Conservation (phyloP, 2,888 invertebrate species). For the Phorcus lineatus region DNA sequence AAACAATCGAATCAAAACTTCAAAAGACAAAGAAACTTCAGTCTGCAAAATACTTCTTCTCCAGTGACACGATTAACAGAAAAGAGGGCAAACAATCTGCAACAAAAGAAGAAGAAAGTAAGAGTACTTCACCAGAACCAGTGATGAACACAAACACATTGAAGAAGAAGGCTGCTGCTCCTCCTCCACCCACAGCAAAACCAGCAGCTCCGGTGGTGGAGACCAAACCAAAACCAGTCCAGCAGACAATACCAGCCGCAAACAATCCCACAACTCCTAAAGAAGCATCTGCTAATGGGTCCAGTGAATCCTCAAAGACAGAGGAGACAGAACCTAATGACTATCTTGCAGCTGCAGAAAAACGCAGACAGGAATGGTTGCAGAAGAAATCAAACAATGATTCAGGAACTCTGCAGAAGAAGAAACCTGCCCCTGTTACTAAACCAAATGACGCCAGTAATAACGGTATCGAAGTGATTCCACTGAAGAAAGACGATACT, state of each 20-base stretch:
- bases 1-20: conserved; percentile 66
- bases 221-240: neutral
- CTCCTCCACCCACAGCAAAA: conserved; percentile 27
- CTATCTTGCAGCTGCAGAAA: conserved; percentile 69
- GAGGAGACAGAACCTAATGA: conserved; percentile 46
- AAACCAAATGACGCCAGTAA: neutral
- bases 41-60: conserved; percentile 59
- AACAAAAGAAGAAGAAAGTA: conserved; percentile 16
- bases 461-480: conserved; percentile 36
- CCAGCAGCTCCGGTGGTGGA: conserved; percentile 6
- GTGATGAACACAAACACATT: conserved; percentile 14
- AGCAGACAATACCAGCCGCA: neutral
- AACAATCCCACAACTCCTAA: conserved; percentile 3
- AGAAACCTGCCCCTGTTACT: neutral
- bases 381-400: conserved; percentile 48
- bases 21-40: conserved; percentile 70
- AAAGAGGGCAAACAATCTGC: neutral
- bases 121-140: neutral
- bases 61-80: conserved; percentile 40
- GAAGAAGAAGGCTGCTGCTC: conserved; percentile 30
- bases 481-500: conserved; percentile 24
- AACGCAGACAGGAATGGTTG: conserved; percentile 66
- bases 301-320: conserved; percentile 32
- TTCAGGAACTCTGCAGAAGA: conserved; percentile 26
- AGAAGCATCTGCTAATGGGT: conserved; percentile 30